Evolutionary conservation across 1,140 invertebrate genomes (phyloP), one percentile per base, ranked within the genome.

Genomic region (Cotesia glomerata): DNA sequence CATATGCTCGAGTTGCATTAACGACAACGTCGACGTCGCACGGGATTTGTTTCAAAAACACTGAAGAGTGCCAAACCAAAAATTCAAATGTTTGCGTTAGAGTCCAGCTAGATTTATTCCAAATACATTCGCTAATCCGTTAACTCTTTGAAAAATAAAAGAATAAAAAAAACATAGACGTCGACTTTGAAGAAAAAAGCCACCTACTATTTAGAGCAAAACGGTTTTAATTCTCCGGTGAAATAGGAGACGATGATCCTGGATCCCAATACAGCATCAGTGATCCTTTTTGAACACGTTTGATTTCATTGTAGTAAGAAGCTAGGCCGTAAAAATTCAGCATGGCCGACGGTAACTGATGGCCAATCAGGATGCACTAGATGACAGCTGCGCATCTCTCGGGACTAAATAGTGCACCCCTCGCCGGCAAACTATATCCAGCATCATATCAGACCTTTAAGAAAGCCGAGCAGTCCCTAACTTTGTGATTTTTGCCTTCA

Each of bases 401-500:
- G 45, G 73, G 71, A 76, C 64, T 66, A 16, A 54, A 66, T 45
- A 54, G 32, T 68, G n/a, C 58, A 26, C 70, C 74, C 73, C 75
- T 72, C 75, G 58, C 61, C 69, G 78, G 16, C 26, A 58, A 11
- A 58, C 18, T 58, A 18, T 18, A 18, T 18, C 58, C 39, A 69
- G 65, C 74, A 69, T 65, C 49, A 52, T 26, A 26, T 45, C 35
- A 63, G 7, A 49, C 52, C 71, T 68, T 68, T 56, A 70, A 65
- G 71, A 75, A 78, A 69, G 64, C 58, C 18, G 64, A 71, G 75
- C 69, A 78, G 77, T 79, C 81, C 80, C 84, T 87, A 87, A 80
- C 86, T 87, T 87, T 86, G 80, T 87, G 86, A 87, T 87, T 87
- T 87, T 87, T 87, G 86, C 86, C 85, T 87, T 86, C 45, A 83